Evolutionary conservation across 64 coral and sea anemone genomes (phyloP).

Genomic region (Dendrophyllia cribrosa): DNA sequence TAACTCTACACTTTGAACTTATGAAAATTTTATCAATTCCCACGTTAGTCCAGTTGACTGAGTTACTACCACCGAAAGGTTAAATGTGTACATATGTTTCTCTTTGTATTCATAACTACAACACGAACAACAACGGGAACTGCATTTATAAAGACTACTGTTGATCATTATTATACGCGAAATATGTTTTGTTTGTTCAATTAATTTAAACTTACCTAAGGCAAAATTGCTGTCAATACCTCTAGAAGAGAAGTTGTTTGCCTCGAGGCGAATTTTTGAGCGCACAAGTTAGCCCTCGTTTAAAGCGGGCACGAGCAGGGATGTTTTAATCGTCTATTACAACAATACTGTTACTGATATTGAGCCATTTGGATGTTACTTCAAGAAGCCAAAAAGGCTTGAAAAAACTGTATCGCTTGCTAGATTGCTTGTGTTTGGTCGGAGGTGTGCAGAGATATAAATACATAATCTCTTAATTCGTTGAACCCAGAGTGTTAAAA

Average conservation of each 20-base stretch:
- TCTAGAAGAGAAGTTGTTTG: not conserved
- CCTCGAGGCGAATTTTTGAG: conserved; percentile 15
- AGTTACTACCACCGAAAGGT: no score
- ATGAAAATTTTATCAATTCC: not conserved
- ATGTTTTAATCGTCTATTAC: not conserved
- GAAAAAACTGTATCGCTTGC: conserved; percentile 1
- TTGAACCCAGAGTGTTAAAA: not conserved
- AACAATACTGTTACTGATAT: conserved; percentile 39
- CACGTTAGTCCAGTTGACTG: not conserved
- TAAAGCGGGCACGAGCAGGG: not conserved
- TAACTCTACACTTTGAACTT: not conserved
- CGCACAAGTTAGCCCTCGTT: conserved; percentile 4
- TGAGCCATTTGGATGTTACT: conserved; percentile 8
- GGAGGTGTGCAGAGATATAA: not conserved
- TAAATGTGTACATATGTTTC: no score
- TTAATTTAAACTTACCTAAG: conserved; percentile 31
- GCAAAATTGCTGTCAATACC: not conserved
- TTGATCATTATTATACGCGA: not conserved
- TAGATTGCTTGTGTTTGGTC: conserved; percentile 6
- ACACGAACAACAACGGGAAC: not conserved
- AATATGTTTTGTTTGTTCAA: not conserved
- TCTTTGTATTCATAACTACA: not conserved
- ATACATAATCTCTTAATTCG: not conserved
- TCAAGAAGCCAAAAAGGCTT: conserved; percentile 1
- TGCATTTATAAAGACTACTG: not conserved